Evolutionary conservation across 2,113 vertebrate genomes (phyloP).

Genomic region (Lamprotornis superbus): DNA sequence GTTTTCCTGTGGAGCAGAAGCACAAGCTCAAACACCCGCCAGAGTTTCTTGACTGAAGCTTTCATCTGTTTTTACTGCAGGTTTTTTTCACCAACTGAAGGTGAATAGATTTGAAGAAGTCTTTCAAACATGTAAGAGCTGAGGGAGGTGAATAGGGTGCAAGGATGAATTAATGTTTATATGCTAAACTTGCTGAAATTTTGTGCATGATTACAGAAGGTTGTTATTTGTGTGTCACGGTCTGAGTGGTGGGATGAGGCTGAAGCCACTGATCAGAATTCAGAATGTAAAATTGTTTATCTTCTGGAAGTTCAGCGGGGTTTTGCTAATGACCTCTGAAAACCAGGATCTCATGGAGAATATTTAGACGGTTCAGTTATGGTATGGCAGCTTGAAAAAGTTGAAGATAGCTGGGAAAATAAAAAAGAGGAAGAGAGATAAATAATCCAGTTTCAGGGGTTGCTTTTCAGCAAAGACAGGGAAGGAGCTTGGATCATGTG

Average conservation of each 20-base stretch:
- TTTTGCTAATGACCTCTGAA: not conserved
- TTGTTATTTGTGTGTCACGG: not conserved
- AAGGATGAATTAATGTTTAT: not conserved
- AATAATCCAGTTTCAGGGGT: not conserved
- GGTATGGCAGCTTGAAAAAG: not conserved
- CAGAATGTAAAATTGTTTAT: not conserved
- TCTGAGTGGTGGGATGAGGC: not conserved
- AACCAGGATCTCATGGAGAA: not conserved
- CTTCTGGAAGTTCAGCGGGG: not conserved
- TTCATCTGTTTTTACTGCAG: not conserved
- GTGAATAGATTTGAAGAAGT: not conserved
- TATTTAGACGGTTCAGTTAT: not conserved
- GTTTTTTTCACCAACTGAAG: not conserved
- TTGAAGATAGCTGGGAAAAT: not conserved
- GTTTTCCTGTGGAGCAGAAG: conserved; percentile 10
- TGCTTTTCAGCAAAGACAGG: not conserved
- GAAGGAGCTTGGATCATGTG: not conserved
- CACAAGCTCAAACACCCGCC: not conserved
- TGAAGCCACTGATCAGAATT: not conserved
- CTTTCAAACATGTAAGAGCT: not conserved
- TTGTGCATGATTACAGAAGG: not conserved
- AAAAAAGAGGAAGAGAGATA: not conserved
- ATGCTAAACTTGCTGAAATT: not conserved
- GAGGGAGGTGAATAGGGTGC: not conserved
- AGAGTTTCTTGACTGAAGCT: not conserved